A percentile compares a stretch with the other conserved stretches of the same genome.
Conservation (phyloP, 2,113 vertebrate genomes). For the Corvus moneduloides region DNA sequence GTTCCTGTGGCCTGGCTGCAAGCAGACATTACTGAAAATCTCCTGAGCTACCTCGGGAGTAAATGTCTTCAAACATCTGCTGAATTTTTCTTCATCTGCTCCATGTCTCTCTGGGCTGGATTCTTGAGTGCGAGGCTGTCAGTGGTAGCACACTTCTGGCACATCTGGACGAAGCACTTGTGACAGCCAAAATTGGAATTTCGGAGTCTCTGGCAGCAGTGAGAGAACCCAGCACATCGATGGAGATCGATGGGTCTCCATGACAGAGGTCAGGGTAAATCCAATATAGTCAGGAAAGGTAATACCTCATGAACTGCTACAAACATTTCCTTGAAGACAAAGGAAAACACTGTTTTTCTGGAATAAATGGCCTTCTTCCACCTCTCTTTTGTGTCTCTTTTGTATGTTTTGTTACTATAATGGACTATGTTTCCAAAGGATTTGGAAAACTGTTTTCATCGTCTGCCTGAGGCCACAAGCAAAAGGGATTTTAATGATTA, state of each 20-base stretch:
- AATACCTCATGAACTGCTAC: background rate
- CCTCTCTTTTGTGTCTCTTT: background rate
- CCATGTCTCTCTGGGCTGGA: background rate
- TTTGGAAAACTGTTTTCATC: constrained; percentile 8
- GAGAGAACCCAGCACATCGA: background rate
- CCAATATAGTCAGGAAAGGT: background rate
- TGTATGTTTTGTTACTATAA: background rate
- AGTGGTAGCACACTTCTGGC: background rate
- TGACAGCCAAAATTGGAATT: background rate
- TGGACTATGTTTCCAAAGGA: background rate
- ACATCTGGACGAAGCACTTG: background rate
- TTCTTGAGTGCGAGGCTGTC: background rate
- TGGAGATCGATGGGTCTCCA: background rate
- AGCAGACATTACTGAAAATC: background rate
- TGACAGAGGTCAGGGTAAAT: background rate
- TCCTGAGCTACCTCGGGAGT: background rate
- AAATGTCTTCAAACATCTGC: background rate
- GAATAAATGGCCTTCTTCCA: background rate
- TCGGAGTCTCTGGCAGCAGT: background rate
- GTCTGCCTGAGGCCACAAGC: background rate
- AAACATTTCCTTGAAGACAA: background rate
- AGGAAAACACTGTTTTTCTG: background rate
- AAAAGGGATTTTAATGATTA: constrained; percentile 24
- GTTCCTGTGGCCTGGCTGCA: background rate
- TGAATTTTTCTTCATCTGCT: background rate